phyloP scores from a whole-genome alignment of 2,113 vertebrate genomes.

The Pundamilia nyererei region DNA sequence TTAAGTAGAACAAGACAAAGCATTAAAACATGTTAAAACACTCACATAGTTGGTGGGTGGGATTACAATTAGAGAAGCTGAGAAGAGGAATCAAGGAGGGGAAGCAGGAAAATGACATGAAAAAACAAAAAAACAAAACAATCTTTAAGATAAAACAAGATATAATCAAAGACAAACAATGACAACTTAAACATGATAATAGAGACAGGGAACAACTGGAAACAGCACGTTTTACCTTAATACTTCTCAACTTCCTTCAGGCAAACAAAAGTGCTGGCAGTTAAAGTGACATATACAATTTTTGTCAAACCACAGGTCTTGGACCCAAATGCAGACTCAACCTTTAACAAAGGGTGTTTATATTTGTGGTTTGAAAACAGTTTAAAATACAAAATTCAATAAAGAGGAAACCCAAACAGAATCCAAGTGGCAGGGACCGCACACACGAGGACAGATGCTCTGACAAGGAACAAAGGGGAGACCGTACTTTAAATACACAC shows the following conservation, averaged over 20 bases:
- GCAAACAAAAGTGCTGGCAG: not conserved
- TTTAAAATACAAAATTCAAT: not conserved
- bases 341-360: not conserved
- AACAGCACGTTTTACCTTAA: not conserved
- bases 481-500: not conserved
- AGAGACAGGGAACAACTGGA: not conserved
- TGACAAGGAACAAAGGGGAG: not conserved
- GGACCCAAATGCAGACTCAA: not conserved
- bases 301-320: not conserved
- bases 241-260: not conserved
- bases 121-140: not conserved
- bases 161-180: not conserved
- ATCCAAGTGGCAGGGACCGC: fast-evolving
- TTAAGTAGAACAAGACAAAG: not conserved
- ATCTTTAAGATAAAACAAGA: not conserved
- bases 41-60: fast-evolving
- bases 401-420: fast-evolving
- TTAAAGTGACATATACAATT: not conserved
- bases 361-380: not conserved
- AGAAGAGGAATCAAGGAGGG: not conserved
- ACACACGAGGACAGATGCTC: fast-evolving
- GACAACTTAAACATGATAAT: not conserved
- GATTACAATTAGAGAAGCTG: not conserved
- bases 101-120: not conserved
- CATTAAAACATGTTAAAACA: not conserved